Base-by-base conservation (phyloP, 2,888 invertebrate species). In the Cheilosia urbana region DNA sequence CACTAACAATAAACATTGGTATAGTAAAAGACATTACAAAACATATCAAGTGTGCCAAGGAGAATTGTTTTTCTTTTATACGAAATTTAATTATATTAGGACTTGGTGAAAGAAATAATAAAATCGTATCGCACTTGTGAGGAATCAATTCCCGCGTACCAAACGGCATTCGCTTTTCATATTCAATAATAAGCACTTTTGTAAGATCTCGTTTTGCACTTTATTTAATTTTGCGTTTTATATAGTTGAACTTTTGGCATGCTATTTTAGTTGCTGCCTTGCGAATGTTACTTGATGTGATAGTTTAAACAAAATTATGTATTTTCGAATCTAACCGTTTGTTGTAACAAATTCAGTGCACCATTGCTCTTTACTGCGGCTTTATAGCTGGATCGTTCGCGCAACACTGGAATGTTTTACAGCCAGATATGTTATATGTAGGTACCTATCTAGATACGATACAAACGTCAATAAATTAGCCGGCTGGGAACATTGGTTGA, bases 391-490 rank as follows among this genome's bases (percentile, higher is more conserved):
- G 60, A 58, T 65, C 17, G 45, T 65, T 79, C 27, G 63, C 72
- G 58, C 49, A 60, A 66, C 72, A 79, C 79, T 79, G 68, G 68
- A n/a, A 45, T 60, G 34, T 42, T 51, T 76, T 60, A 42, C 65
- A 72, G 65, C 21, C 68, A 17, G 58, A 72, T 72, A 72, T 72
- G 53, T 45, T 60, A 37, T 37, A 13, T 37, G 4, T 4, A 37
- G 2, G 2, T 7, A 27, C 9, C 37, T 37, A 37, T 37, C 37
- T 37, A 37, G 37, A 37, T 37, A 37, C 34, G 65, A 65, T 72
- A 66, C 65, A 30, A 79, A 79, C 62, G 53, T 71, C 69, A 78
- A 69, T 78, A 55, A 78, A 53, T 78, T 72, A 65, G 72, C 79
- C 72, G 79, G 72, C 37, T 57, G 47, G 57, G 55, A 63, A 47